Evolutionary conservation across 2,797 vertebrate genomes (phyloP), one percentile per base, ranked within the genome.

Genomic region (Rallus crepitans): DNA sequence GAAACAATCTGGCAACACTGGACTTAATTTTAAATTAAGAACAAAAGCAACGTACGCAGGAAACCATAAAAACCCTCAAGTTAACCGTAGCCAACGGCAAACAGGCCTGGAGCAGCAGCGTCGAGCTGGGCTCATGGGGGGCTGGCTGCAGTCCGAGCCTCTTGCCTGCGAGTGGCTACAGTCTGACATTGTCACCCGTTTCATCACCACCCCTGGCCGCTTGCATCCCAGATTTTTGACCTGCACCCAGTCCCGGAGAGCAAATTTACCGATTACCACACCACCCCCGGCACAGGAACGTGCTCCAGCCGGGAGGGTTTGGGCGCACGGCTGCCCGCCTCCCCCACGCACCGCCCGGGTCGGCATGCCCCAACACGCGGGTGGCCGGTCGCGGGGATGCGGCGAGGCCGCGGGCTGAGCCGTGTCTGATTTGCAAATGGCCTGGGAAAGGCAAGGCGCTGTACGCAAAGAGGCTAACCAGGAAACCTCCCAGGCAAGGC

Each of bases 51-150:
- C 91, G 57, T 6, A 33, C 6, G 81, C 97, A 98, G 98, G 98
- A 98, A 98, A 98, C 98, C 98, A 97, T 97, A 97, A 98, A 98
- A 97, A 91, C 97, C 96, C 97, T 60, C 61, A 35, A 95, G 90
- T 91, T 95, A 98, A 98, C 97, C 55, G 97, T 28, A 98, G 96
- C 86, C 95, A 97, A 96, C 96, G 87, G 98, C 95, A 80, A 69
- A 52, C 55, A 72, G 79, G 63, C 65, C 89, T 9, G 84, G 37
- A 35, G 76, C 5, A 56, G 65, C 50, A 25, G 39, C 21, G 24
- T 89, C 55, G 17, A 47, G 42, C 17, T 19, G 7, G 19, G 75
- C 30, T 21, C 27, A 3, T 27, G 50, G 28, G 47, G 48, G 60
- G 70, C 60, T n/a, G 60, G 70, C 60, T n/a, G 40, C 87, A 64